Base-by-base conservation (phyloP, 2,113 vertebrate genomes). In the Heptranchias perlo region DNA sequence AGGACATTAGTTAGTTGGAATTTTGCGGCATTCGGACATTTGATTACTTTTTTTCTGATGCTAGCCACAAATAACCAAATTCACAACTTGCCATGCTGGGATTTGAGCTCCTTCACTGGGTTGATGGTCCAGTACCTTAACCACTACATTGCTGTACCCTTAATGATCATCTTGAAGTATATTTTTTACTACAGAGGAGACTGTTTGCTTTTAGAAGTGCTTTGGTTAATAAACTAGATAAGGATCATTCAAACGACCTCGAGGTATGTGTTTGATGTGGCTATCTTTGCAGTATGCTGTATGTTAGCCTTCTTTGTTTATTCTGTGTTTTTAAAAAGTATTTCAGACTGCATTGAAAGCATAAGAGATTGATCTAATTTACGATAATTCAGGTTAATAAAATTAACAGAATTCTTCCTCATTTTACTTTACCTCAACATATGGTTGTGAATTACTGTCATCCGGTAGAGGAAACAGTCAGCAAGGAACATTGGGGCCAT, bases 151-250 rank as follows among this genome's bases (percentile, higher is more conserved):
- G 18, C 78, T 82, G 78, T 21, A n/a, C 78, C 0, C 39, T 82
- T 82, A 47, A 44, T 44, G 39, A 44, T 44, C 78, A 21, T 82
- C 39, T 82, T 47, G 39, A 18, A 21, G 39, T 82, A 18, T 82
- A 5, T 58, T n/a, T 58, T 58, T 58, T 10, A 58, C 58, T 58
- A 44, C 13, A 21, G 58, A 54, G 2, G 39, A 54, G 91, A 61
- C 16, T 82, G 25, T 94, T 96, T 94, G 92, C 96, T 95, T 64
- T 82, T 39, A 61, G 96, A 94, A 84, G 69, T 93, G 78, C 89
- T 93, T 73, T 62, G 92, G 69, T 95, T 93, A 69, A 94, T 96
- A 96, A 94, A 95, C 21, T 21, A 39, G 69, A 95, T 94, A 96
- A 95, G 73, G 35, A 94, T 96, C 96, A 94, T 62, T 96, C 78